Conservation (phyloP, 2,888 invertebrate species). For the Pollenia amentaria region DNA sequence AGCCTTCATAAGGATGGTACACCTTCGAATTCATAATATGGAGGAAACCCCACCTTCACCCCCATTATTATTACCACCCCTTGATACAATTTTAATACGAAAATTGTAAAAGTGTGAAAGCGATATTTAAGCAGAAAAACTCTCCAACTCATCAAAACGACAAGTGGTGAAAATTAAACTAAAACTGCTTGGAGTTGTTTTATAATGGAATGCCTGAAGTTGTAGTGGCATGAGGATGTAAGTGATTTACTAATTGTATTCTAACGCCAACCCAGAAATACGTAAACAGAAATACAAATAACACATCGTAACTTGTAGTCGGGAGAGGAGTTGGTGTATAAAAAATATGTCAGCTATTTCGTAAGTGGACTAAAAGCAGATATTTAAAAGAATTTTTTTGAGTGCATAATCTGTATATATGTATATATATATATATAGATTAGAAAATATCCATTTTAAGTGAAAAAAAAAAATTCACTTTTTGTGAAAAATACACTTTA, state of each 20-base stretch:
- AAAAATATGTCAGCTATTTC: background rate
- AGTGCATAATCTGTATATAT: no score
- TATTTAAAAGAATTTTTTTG: background rate
- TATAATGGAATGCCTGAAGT: background rate
- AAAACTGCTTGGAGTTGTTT: background rate
- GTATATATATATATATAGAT: no score
- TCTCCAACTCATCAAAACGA: slow-evolving; percentile 36
- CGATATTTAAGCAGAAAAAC: slow-evolving; percentile 11
- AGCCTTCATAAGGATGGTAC: slow-evolving; percentile 52
- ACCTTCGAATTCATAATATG: slow-evolving; percentile 14
- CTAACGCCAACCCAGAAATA: slow-evolving; percentile 30
- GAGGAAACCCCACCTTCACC: background rate
- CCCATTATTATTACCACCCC: background rate
- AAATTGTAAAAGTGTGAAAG: slow-evolving; percentile 34
- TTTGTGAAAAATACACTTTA: no score
- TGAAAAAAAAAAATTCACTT: no score
- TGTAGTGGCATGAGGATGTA: slow-evolving; percentile 6
- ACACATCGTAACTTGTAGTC: background rate
- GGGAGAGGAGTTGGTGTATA: background rate
- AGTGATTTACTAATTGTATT: slow-evolving; percentile 66
- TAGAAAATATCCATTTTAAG: no score
- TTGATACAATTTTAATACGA: slow-evolving; percentile 46
- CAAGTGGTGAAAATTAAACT: slow-evolving; percentile 52
- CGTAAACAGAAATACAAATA: background rate
- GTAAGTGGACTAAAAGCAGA: background rate